A percentile compares a stretch with the other conserved stretches of the same genome.
Evolutionary conservation across 2,888 invertebrate species (phyloP).

Genomic region (Minunthozetes semirufus): DNA sequence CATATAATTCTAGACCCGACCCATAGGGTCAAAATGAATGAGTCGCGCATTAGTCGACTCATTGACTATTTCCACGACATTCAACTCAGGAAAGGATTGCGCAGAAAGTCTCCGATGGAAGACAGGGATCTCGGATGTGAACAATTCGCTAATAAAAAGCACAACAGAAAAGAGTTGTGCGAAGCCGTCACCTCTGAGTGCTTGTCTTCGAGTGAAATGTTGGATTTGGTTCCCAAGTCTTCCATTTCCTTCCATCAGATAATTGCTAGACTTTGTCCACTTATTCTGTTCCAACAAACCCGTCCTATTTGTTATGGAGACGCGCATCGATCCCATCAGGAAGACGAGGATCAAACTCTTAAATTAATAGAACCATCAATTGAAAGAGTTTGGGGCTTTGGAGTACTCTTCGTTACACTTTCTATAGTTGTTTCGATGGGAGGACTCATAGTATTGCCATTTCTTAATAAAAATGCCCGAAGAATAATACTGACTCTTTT

Average conservation of each 20-base stretch:
- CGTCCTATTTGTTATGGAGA: slow-evolving; percentile 33
- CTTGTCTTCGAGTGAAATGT: slow-evolving; percentile 36
- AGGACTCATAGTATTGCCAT: slow-evolving; percentile 38
- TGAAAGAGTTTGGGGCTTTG: slow-evolving; percentile 38
- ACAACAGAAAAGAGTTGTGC: slow-evolving; percentile 25
- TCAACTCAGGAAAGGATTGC: slow-evolving; percentile 30
- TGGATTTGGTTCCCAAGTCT: slow-evolving; percentile 27
- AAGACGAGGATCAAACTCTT: slow-evolving; percentile 26
- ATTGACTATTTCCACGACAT: slow-evolving; percentile 35
- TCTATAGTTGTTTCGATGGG: slow-evolving; percentile 40
- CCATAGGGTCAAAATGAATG: slow-evolving; percentile 31
- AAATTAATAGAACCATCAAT: slow-evolving; percentile 38
- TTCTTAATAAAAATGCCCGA: slow-evolving; percentile 33
- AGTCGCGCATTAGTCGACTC: slow-evolving; percentile 32
- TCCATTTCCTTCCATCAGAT: slow-evolving; percentile 33
- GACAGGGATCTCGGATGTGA: slow-evolving; percentile 37
- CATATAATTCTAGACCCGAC: slow-evolving; percentile 37
- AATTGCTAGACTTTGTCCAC: slow-evolving; percentile 37
- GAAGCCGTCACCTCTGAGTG: slow-evolving; percentile 36
- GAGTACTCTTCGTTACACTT: slow-evolving; percentile 37
- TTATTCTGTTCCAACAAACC: slow-evolving; percentile 36
- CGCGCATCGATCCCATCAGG: background rate
- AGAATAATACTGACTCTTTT: slow-evolving; percentile 38
- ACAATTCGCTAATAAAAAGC: slow-evolving; percentile 12
- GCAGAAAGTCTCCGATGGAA: slow-evolving; percentile 26